These are phyloP conservation scores for Cyanoderma ruficeps DNA, from an alignment of 2,113 vertebrate species.

Conservation along the genomic window DNA sequence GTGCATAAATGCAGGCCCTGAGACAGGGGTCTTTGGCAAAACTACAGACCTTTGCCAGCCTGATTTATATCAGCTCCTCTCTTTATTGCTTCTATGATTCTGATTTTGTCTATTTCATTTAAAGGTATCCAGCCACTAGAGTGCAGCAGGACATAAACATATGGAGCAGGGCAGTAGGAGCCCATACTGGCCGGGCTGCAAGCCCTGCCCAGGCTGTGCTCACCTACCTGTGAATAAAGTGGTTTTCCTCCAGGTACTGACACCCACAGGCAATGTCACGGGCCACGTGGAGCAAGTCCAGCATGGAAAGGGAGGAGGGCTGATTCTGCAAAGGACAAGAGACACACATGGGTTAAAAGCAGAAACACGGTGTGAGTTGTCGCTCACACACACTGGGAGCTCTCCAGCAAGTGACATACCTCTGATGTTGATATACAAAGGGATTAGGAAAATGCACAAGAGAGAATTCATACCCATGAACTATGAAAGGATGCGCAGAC, in stretches of 20 bases:
- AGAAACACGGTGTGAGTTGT: rapidly evolving
- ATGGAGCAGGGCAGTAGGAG: neutral
- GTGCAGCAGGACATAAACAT: conserved; percentile 41
- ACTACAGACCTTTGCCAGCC: neutral
- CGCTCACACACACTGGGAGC: rapidly evolving
- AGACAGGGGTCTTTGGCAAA: neutral
- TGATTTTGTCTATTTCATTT: neutral
- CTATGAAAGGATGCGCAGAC: neutral
- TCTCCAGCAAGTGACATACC: neutral
- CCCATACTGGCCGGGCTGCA: neutral
- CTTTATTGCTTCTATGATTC: neutral
- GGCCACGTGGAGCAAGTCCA: conserved; percentile 94
- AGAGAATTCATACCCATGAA: neutral
- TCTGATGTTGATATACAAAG: neutral
- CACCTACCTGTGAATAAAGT: conserved; percentile 95
- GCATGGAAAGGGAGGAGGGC: conserved; percentile 91
- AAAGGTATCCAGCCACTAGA: conserved; percentile 41
- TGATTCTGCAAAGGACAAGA: conserved; percentile 81
- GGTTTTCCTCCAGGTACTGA: conserved; percentile 97
- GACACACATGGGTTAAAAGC: neutral
- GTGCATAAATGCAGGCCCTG: neutral
- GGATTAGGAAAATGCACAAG: neutral
- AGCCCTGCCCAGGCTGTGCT: neutral
- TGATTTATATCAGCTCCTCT: neutral
- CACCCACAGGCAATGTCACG: conserved; percentile 95